Base-by-base conservation (phyloP, 2,888 invertebrate species). In the Napeogenes inachia region DNA sequence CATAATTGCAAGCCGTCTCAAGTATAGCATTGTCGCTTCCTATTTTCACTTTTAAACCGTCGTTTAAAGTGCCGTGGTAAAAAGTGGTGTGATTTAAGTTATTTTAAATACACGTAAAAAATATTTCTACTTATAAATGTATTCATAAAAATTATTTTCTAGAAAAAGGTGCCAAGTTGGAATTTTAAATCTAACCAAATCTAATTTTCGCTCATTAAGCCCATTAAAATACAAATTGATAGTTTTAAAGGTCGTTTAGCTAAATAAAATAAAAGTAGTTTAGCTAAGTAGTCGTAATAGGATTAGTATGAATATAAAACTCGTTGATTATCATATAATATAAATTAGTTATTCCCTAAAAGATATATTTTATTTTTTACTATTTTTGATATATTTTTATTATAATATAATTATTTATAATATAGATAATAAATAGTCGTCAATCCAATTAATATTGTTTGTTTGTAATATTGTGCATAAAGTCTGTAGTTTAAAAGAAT, bases 1-100 rank as follows among this genome's bases (percentile, higher is more conserved):
- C 66, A 60, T 66, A 64, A 64, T 62, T 66, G 64, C 60, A 58
- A 54, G 42, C 38, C 60, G 59, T 63, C 57, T 63, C 59, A 64
- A 66, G 62, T 54, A 59, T 62, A 35, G 58, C 60, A 64, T 60
- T 60, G 60, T 58, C 53, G 60, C 57, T 59, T 58, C 57, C 61
- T 66, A 60, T 62, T 63, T 56, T 53, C 56, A 55, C 54, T 55
- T 63, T 53, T 60, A 60, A 55, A 50, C 47, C n/a, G 32, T 35
- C 55, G 8, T 38, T 47, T 54, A 45, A 35, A 53, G 50, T 58
- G 38, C 47, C n/a, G 38, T 21, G 42, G 38, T 53, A 50, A 50
- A 13, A 46, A 50, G 58, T 8, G 10, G 45, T 32, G 10, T 56
- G 13, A 54, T 42, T 32, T 53, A 30, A 32, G 13, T 47, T 57